These are phyloP conservation scores for Oreonectes daqikongensis DNA, from an alignment of 2,797 vertebrate species.

Conservation along the genomic window DNA sequence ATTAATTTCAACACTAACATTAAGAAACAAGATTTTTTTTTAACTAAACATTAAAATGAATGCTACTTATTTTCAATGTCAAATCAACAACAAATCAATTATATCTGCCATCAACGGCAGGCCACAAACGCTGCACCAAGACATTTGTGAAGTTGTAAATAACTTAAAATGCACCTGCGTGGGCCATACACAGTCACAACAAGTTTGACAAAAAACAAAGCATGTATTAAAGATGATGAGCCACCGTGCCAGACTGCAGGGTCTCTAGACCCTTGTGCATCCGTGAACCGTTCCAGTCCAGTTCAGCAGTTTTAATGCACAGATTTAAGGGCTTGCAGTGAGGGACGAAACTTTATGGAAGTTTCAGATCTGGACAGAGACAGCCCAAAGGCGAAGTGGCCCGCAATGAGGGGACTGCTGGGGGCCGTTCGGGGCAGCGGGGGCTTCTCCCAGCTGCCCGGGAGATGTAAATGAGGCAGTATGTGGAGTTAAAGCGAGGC, in stretches of 20 bases:
- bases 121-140: neutral
- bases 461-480: conserved; percentile 53
- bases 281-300: conserved; percentile 6
- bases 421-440: conserved; percentile 45
- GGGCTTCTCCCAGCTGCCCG: conserved; percentile 28
- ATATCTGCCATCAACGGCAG: neutral
- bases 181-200: neutral
- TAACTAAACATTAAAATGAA: too few relatives aligned
- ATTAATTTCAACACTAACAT: neutral
- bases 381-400: conserved; percentile 32
- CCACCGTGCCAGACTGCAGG: conserved; percentile 6
- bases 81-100: too few relatives aligned
- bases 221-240: conserved; percentile 30
- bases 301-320: conserved; percentile 23
- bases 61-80: too few relatives aligned
- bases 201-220: conserved; percentile 4
- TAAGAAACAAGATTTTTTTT: too few relatives aligned
- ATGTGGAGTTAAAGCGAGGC: conserved; percentile 37
- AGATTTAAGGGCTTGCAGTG: conserved; percentile 32
- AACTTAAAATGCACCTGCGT: neutral
- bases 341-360: conserved; percentile 50
- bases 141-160: neutral
- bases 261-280: conserved; percentile 7
- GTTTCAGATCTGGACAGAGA: conserved; percentile 39
- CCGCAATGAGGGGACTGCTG: conserved; percentile 45